phyloP scores from a whole-genome alignment of 2,797 vertebrate genomes.

The Sebastes vulpes region DNA sequence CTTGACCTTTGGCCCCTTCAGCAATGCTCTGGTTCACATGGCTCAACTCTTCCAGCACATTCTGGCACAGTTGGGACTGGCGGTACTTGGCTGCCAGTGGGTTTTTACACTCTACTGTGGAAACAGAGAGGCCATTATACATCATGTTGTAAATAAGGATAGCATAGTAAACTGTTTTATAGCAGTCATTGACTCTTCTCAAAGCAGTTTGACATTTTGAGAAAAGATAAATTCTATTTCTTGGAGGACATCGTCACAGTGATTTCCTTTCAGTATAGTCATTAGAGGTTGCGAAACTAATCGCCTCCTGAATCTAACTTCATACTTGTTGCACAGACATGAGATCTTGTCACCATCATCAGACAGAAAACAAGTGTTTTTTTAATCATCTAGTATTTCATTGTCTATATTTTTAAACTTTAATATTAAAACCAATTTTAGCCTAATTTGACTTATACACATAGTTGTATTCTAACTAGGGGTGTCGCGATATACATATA shows the following conservation, averaged over 20 bases:
- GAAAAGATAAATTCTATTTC: neutral
- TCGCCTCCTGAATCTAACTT: neutral
- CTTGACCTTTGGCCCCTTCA: neutral
- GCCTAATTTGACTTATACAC: neutral
- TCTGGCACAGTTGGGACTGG: constrained; percentile 69
- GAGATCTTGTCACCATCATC: neutral
- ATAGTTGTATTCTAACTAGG: neutral
- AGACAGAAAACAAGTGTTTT: neutral
- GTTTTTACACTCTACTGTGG: constrained; percentile 47
- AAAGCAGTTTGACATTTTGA: neutral
- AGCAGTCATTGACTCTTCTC: neutral
- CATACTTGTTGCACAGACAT: neutral
- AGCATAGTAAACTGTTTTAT: neutral
- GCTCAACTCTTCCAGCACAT: constrained; percentile 72
- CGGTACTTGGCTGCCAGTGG: constrained; percentile 63
- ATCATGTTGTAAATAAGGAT: neutral
- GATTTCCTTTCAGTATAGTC: neutral
- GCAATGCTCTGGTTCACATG: constrained; percentile 16
- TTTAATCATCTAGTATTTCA: neutral
- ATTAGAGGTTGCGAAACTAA: neutral
- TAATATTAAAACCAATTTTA: neutral
- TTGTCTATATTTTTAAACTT: neutral
- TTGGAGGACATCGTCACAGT: neutral
- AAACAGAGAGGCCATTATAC: neutral
- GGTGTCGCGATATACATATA: neutral